phyloP scores from a whole-genome alignment of 2,113 vertebrate species.

The Saccopteryx bilineata region DNA sequence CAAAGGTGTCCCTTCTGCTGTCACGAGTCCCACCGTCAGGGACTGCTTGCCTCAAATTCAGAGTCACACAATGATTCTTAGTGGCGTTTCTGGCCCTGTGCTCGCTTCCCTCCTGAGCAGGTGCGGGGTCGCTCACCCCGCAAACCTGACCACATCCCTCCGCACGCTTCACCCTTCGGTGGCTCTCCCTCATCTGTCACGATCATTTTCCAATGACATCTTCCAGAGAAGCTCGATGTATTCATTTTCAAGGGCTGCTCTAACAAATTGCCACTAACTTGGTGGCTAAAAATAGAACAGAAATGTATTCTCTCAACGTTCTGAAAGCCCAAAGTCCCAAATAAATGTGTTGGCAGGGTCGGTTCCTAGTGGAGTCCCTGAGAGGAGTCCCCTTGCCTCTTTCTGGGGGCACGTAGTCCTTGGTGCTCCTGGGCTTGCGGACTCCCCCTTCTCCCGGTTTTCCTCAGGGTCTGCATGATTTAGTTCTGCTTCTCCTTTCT shows the following conservation, averaged over 20 bases:
- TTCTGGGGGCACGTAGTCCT: not conserved
- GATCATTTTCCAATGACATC: not conserved
- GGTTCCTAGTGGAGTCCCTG: not conserved
- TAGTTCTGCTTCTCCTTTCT: not conserved
- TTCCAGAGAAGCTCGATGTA: not conserved
- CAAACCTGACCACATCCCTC: too few relatives aligned
- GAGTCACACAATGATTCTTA: fast-evolving
- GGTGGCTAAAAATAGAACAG: not conserved
- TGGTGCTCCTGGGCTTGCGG: too few relatives aligned
- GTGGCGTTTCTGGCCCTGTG: too few relatives aligned
- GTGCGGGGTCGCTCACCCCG: not conserved
- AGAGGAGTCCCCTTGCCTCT: not conserved
- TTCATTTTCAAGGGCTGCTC: not conserved
- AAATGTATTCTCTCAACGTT: not conserved
- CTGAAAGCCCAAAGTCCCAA: not conserved
- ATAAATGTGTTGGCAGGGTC: not conserved
- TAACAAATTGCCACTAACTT: not conserved
- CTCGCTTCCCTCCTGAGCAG: not conserved
- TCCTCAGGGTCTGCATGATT: not conserved
- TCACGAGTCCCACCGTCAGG: fast-evolving
- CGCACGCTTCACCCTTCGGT: fast-evolving
- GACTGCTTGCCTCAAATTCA: fast-evolving
- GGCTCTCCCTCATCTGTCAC: not conserved
- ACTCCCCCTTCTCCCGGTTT: not conserved
- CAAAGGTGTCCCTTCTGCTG: not conserved